Conservation (phyloP, 2,888 invertebrate genomes). For the Polyommatus icarus region DNA sequence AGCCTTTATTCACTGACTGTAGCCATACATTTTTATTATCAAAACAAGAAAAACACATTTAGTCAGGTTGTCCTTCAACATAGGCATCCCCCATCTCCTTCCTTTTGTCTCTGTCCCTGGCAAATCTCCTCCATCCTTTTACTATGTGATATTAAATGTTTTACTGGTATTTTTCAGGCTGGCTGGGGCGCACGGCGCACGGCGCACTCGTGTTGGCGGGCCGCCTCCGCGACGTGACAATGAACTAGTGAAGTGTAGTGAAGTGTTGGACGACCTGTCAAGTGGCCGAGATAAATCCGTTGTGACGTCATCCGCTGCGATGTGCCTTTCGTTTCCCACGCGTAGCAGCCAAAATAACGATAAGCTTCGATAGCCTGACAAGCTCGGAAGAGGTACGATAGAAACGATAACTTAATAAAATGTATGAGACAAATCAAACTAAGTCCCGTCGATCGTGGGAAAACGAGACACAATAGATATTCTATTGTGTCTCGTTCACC, state of each 20-base stretch:
- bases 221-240: background rate
- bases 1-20: too few relatives aligned
- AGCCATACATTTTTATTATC: background rate
- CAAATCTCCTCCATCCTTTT: too few relatives aligned
- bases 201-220: background rate
- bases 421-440: background rate
- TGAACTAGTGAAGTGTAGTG: conserved; percentile 18
- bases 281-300: background rate
- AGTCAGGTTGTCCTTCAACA: too few relatives aligned
- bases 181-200: background rate
- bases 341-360: conserved; percentile 3
- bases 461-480: too few relatives aligned
- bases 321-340: conserved; percentile 3
- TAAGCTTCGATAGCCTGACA: background rate
- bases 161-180: background rate
- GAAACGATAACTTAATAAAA: background rate
- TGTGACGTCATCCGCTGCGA: conserved; percentile 7
- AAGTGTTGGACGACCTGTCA: background rate
- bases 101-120: too few relatives aligned
- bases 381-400: background rate
- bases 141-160: too few relatives aligned
- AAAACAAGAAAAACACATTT: too few relatives aligned
- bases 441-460: too few relatives aligned
- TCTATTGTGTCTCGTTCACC: too few relatives aligned
- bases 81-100: too few relatives aligned